Percentiles rank a stretch among this genome's conserved stretches.
These are phyloP conservation scores for Nomada lathburiana DNA, from an alignment of 2,888 invertebrate genomes.

Conservation along the genomic window DNA sequence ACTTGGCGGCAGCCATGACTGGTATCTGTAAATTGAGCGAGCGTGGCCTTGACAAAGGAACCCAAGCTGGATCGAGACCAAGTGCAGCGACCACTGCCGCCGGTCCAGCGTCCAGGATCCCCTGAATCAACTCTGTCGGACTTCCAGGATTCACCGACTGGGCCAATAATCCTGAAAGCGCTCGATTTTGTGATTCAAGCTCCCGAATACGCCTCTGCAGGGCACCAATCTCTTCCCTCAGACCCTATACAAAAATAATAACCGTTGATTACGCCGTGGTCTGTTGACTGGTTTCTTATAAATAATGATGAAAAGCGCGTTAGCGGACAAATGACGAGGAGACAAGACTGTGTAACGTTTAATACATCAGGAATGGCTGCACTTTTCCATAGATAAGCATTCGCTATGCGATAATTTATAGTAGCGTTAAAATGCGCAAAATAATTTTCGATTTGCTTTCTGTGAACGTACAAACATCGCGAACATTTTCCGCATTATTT, in stretches of 20 bases:
- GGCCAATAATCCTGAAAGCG: constrained; percentile 89
- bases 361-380: not conserved
- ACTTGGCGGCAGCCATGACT: constrained; percentile 85
- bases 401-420: constrained; percentile 3
- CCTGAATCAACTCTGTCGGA: constrained; percentile 78
- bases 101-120: constrained; percentile 80
- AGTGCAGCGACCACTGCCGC: constrained; percentile 85
- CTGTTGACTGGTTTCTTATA: not conserved
- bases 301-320: constrained; percentile 55
- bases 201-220: constrained; percentile 91
- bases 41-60: constrained; percentile 88
- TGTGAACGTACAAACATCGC: too few relatives aligned
- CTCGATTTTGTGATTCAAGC: constrained; percentile 91
- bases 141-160: constrained; percentile 87
- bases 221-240: constrained; percentile 91
- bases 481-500: not conserved
- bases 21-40: constrained; percentile 90
- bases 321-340: constrained; percentile 52
- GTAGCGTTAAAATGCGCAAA: not conserved
- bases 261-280: not conserved
- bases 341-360: not conserved
- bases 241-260: constrained; percentile 86
- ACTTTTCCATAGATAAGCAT: constrained; percentile 27
- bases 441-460: not conserved
- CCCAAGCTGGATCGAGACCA: constrained; percentile 89